Conservation (phyloP, 2,888 invertebrate species). For the Aphidoletes aphidimyza region DNA sequence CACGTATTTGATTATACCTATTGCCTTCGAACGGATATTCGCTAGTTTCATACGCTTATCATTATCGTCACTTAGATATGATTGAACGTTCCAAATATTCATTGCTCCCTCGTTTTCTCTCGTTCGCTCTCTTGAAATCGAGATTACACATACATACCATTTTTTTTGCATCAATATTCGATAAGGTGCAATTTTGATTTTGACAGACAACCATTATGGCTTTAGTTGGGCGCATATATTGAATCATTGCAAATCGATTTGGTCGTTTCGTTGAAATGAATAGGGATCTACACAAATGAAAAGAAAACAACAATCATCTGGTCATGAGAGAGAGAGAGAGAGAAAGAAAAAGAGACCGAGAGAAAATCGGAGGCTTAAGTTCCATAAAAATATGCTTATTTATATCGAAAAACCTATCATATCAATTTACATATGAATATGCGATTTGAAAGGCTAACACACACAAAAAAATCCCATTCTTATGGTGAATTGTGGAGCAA, state of each 20-base stretch:
- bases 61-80: slow-evolving; percentile 8
- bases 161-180: no score
- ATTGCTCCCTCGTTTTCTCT: not conserved
- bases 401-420: no score
- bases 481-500: no score
- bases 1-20: slow-evolving; percentile 22
- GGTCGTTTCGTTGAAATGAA: not conserved
- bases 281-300: not conserved
- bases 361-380: no score
- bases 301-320: not conserved
- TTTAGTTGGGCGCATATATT: no score
- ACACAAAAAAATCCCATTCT: no score
- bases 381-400: no score
- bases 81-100: not conserved
- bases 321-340: not conserved
- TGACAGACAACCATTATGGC: not conserved
- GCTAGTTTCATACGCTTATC: not conserved
- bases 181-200: not conserved
- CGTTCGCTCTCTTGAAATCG: not conserved
- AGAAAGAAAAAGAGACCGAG: no score
- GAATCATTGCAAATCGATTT: not conserved
- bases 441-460: no score
- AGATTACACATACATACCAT: not conserved
- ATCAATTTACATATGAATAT: no score
- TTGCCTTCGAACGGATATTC: not conserved